Base-by-base conservation (phyloP, 2,113 vertebrate genomes). In the Carlito syrichta region DNA sequence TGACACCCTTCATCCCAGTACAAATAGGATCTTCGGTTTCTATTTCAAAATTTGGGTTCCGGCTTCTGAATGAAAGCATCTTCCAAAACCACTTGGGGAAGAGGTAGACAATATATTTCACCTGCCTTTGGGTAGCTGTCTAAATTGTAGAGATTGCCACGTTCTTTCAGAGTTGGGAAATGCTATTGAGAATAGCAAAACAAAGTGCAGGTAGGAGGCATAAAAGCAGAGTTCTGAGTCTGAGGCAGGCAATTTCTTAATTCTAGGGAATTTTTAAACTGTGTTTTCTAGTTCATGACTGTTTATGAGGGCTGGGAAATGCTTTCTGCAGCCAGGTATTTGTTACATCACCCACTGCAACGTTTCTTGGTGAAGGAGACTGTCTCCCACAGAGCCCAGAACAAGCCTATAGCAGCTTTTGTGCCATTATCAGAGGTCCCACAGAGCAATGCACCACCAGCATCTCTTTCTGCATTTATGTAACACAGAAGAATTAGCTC, bases 211-310 rank as follows among this genome's bases (percentile, higher is more conserved):
- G 73, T 22, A 8, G 4, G 14, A 92, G 13, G 25, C 71, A 6
- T 48, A 58, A 68, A 77, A 43, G 32, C 81, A 9, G 27, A 62
- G 38, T 40, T 63, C 43, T 14, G 0, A 22, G 40, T 74, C 8
- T 74, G 13, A 40, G 40, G 35, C 52, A 48, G 63, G 58, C 14
- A 92, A 38, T 74, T 92, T 19, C 40, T 92, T 95, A 50, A 84
- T 78, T 79, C 35, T 0, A 69, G 86, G 32, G 32, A 94, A 48
- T 2, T 76, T 71, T 43, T 69, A 69, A 92, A 56, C 6, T 68
- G 30, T 68, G 81, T 54, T 60, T 96, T 92, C 43, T 58, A 56
- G 78, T 66, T 96, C 73, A 58, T 20, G 32, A 48, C 35, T 62
- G 13, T 60, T 43, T n/a, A 32, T 13, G 17, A 45, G 43, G 20